Evolutionary conservation across 2,797 vertebrate genomes (phyloP).

Genomic region (Morelia viridis): DNA sequence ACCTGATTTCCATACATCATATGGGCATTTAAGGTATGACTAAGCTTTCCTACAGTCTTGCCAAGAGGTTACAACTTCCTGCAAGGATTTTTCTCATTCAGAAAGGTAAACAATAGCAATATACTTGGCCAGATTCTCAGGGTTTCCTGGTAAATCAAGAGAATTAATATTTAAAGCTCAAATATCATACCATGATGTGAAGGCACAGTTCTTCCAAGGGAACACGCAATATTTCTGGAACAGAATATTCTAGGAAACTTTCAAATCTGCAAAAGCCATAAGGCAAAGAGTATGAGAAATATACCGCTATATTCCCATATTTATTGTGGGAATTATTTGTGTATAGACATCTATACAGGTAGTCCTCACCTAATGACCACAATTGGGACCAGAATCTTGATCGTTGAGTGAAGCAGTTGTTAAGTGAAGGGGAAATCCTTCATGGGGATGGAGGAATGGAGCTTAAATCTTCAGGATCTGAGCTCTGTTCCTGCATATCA

Average conservation of each 20-base stretch:
- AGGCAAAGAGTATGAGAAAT: slow-evolving; percentile 2
- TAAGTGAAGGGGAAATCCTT: too few relatives aligned
- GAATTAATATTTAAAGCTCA: not conserved
- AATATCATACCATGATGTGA: slow-evolving; percentile 88
- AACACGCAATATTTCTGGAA: slow-evolving; percentile 96
- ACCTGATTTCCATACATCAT: not conserved
- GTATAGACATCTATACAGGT: not conserved
- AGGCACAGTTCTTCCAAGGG: slow-evolving; percentile 97
- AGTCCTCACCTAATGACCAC: too few relatives aligned
- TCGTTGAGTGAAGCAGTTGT: too few relatives aligned
- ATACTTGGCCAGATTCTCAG: not conserved
- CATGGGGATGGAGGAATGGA: too few relatives aligned
- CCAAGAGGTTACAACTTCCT: not conserved
- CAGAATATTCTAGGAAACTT: slow-evolving; percentile 90
- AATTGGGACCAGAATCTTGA: too few relatives aligned
- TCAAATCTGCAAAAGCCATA: slow-evolving; percentile 80
- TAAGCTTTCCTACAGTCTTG: not conserved
- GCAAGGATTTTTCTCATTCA: not conserved
- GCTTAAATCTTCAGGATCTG: too few relatives aligned
- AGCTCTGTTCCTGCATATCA: too few relatives aligned
- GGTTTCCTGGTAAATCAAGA: not conserved
- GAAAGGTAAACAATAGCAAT: not conserved
- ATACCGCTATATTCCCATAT: not conserved
- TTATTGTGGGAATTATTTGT: not conserved
- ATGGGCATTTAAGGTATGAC: not conserved